These are phyloP conservation scores for Leptoclinus maculatus DNA, from an alignment of 2,797 vertebrate genomes.

Conservation along the genomic window DNA sequence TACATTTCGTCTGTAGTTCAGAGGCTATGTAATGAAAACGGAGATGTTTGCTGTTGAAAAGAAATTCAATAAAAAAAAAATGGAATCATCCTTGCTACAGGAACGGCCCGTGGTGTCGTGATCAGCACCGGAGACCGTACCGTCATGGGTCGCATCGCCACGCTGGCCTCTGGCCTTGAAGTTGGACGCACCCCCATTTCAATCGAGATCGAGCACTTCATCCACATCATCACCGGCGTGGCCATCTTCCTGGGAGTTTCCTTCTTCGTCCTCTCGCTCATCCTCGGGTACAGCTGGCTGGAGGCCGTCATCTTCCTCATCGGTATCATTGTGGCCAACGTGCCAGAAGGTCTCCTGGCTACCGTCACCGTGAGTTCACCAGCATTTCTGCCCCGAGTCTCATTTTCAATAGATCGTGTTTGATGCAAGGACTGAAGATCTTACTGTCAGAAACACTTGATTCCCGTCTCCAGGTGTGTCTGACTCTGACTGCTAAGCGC, in stretches of 20 bases:
- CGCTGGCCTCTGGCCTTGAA: conserved; percentile 94
- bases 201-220: conserved; percentile 95
- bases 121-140: conserved; percentile 96
- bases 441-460: no score
- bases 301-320: conserved; percentile 98
- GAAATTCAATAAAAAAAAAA: background rate
- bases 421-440: background rate
- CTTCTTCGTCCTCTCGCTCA: conserved; percentile 95
- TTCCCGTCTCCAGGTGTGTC: conserved; percentile 86
- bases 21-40: background rate
- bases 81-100: conserved; percentile 61
- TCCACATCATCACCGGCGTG: conserved; percentile 96
- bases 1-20: background rate
- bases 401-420: background rate
- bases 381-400: background rate
- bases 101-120: conserved; percentile 94
- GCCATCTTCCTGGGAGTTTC: conserved; percentile 93
- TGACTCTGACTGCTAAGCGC: conserved; percentile 97
- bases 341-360: conserved; percentile 95
- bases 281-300: conserved; percentile 94
- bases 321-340: conserved; percentile 97
- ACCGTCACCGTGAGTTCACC: conserved; percentile 93
- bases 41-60: background rate
- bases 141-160: conserved; percentile 97
- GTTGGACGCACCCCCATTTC: conserved; percentile 95